Base-by-base conservation (phyloP, 1,140 invertebrate genomes). In the Carcinoscorpius rotundicauda region DNA sequence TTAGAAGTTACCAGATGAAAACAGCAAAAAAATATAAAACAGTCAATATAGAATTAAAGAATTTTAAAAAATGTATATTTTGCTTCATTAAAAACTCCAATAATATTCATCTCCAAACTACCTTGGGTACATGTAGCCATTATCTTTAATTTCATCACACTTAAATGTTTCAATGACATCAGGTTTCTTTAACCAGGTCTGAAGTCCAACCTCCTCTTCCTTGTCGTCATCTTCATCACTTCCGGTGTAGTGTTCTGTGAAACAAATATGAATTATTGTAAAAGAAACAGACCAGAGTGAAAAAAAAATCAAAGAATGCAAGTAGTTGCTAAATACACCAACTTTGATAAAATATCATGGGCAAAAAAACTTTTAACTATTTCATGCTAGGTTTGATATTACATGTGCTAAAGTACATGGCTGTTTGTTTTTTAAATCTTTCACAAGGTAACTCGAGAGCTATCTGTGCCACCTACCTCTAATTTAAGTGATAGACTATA, bases 131-230 rank as follows among this genome's bases (percentile, higher is more conserved):
- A 89, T 87, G 71, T 86, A 86, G 4, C 87, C 88, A 79, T 91
- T 93, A 62, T 88, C 83, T 76, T 88, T 87, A 2, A 97, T 86
- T 79, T 97, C 91, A 78, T 91, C 86, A 77, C 95, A 97, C 66
- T 86, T 84, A 78, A 94, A 97, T 62, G 85, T 85, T 75, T 87
- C 85, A 61, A 93, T 81, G 11, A 95, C 82, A 72, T 93, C 87
- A 3, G 87, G 83, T 77, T 88, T 86, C 76, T 91, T 91, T 60
- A 93, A 77, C 83, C 89, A 94, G 3, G 82, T 76, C 51, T 81
- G 80, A 83, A 82, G 62, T 90, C 80, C 85, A 60, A 86, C 77
- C 77, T 91, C 87, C 64, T 84, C 79, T 29, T 51, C 53, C 8
- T 53, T 58, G 4, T 81, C 79, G 68, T 85, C 83, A 71, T 85